phyloP scores from a whole-genome alignment of 2,113 vertebrate genomes.

The Cyrtonyx montezumae region DNA sequence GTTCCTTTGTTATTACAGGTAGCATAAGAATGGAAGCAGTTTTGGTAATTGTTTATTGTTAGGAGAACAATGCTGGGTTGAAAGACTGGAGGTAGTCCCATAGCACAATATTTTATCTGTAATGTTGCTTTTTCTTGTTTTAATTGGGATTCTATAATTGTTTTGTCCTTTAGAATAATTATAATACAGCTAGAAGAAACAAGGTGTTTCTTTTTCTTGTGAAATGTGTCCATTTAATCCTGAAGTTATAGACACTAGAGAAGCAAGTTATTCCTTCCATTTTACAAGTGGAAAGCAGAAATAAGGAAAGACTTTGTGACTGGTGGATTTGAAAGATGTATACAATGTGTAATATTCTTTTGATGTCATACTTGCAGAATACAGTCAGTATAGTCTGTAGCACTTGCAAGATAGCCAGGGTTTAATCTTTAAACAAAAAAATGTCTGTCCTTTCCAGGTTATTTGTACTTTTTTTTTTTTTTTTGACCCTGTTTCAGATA shows the following conservation, averaged over 20 bases:
- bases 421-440: constrained; percentile 1
- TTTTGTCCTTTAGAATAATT: not conserved
- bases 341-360: not conserved
- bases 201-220: not conserved
- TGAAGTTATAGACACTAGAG: not conserved
- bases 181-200: not conserved
- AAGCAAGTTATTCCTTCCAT: not conserved
- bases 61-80: not conserved
- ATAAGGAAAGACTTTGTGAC: not conserved
- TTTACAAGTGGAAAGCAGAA: not conserved
- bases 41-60: not conserved
- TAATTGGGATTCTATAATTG: not conserved
- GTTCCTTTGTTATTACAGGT: too few relatives aligned
- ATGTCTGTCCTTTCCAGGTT: not conserved
- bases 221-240: not conserved
- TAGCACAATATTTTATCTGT: not conserved
- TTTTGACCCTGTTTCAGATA: not conserved
- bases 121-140: not conserved
- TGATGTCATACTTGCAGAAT: not conserved
- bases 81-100: not conserved
- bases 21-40: not conserved
- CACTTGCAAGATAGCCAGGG: not conserved
- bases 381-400: not conserved
- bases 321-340: not conserved
- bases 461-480: not conserved